A percentile compares a stretch with the other conserved stretches of the same genome.
Conservation (phyloP, 53 echinoderm and acorn worm species). For the Holothuria scabra region DNA sequence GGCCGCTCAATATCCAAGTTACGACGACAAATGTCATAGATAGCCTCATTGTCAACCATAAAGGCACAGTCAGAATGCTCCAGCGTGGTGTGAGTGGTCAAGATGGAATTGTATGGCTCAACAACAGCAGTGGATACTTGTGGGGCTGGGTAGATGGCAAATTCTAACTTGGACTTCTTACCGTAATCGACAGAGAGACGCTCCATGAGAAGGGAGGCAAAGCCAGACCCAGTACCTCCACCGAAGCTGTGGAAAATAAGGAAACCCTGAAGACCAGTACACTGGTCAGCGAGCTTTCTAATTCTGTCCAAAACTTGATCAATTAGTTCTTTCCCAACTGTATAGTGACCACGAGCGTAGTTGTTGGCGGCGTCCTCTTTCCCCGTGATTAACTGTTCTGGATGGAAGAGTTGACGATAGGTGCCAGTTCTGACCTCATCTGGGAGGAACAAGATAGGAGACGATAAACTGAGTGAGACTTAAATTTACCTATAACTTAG, state of each 20-base stretch:
- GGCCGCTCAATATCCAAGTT: background rate
- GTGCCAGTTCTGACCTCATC: conserved; percentile 77
- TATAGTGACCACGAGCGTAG: conserved; percentile 45
- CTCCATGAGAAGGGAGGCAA: conserved; percentile 63
- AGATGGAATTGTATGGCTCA: conserved; percentile 24
- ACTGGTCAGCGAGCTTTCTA: background rate
- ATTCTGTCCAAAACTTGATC: conserved; percentile 64
- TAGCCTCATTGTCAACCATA: too few species aligned
- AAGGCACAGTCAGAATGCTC: too few species aligned
- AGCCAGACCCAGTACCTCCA: conserved; percentile 53
- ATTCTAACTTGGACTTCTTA: background rate
- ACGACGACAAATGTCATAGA: too few species aligned
- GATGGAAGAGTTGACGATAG: conserved; percentile 83
- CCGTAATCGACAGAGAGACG: conserved; percentile 70
- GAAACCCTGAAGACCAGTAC: conserved; percentile 54
- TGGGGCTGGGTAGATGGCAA: background rate
- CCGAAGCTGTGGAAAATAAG: conserved; percentile 47
- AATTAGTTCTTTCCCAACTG: conserved; percentile 66
- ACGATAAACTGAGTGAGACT: too few species aligned
- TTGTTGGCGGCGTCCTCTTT: conserved; percentile 83
- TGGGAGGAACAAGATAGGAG: background rate
- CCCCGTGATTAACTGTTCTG: conserved; percentile 81
- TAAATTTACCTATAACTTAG: too few species aligned
- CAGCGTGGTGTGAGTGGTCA: background rate
- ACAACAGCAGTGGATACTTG: conserved; percentile 43